A percentile compares a stretch with the other conserved stretches of the same genome.
Evolutionary conservation across 2,113 vertebrate species (phyloP).

Genomic region (Eudorcas thomsonii): DNA sequence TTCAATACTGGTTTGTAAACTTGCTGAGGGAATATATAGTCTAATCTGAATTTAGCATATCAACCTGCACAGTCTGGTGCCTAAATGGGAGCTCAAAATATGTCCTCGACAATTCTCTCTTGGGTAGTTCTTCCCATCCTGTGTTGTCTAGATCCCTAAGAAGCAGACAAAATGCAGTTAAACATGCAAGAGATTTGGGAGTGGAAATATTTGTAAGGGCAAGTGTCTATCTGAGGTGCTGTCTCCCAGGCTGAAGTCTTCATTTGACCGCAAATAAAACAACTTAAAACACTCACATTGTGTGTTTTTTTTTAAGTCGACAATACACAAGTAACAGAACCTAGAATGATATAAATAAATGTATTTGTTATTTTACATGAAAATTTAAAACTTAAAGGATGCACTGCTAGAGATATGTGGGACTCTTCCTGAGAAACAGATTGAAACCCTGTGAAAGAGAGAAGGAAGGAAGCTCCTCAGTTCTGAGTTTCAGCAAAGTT

Average conservation of each 20-base stretch:
- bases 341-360: background rate
- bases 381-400: background rate
- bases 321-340: background rate
- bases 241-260: background rate
- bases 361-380: background rate
- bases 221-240: background rate
- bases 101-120: background rate
- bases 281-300: background rate
- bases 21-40: background rate
- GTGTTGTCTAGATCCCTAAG: background rate
- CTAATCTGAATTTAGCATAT: accelerated
- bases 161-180: background rate
- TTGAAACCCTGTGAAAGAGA: background rate
- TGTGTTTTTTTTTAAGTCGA: background rate
- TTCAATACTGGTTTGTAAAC: background rate
- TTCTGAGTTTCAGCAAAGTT: background rate
- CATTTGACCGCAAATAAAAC: background rate
- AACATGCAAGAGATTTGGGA: too few species aligned
- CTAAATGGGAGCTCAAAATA: background rate
- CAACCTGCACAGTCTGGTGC: background rate
- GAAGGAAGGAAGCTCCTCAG: background rate
- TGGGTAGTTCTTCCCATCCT: background rate
- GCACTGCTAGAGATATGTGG: background rate
- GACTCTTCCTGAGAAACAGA: background rate
- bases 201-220: background rate